Evolutionary conservation across 1,140 invertebrate species (phyloP).

Genomic region (Zophobas morio): DNA sequence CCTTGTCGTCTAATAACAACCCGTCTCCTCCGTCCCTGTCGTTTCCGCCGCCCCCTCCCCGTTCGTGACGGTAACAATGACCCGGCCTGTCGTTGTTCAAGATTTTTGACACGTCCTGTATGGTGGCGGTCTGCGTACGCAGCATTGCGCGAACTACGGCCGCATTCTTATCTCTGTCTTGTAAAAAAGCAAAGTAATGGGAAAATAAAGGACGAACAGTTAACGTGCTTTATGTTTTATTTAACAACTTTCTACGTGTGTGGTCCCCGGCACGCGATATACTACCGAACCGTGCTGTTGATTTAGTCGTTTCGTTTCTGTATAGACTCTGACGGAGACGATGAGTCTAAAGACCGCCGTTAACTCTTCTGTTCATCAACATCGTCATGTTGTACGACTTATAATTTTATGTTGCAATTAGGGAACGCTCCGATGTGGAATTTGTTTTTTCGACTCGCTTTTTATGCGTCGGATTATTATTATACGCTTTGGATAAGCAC

Average conservation of each 20-base stretch:
- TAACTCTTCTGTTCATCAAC: slow-evolving; percentile 35
- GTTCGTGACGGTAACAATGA: slow-evolving; percentile 21
- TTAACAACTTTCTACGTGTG: slow-evolving; percentile 67
- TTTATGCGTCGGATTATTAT: neutral
- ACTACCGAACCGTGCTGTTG: slow-evolving; percentile 58
- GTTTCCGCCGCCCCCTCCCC: neutral
- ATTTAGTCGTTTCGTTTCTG: slow-evolving; percentile 55
- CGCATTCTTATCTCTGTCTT: slow-evolving; percentile 40
- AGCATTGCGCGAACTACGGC: slow-evolving; percentile 30
- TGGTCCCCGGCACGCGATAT: slow-evolving; percentile 65
- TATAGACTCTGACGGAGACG: slow-evolving; percentile 39
- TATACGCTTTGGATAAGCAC: slow-evolving; percentile 2
- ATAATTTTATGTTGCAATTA: slow-evolving; percentile 42
- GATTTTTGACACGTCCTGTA: slow-evolving; percentile 40
- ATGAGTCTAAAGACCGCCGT: slow-evolving; percentile 42
- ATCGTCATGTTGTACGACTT: slow-evolving; percentile 38
- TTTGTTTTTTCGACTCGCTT: neutral
- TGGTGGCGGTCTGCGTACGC: slow-evolving; percentile 34
- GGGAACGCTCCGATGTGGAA: neutral
- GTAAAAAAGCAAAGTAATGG: slow-evolving; percentile 48
- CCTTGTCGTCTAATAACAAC: neutral
- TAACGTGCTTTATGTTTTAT: slow-evolving; percentile 67
- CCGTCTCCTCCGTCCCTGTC: neutral
- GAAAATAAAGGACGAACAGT: slow-evolving; percentile 64
- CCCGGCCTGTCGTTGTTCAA: slow-evolving; percentile 25